Base-by-base conservation (phyloP, 1,140 invertebrate genomes). In the Bradysia coprophila region DNA sequence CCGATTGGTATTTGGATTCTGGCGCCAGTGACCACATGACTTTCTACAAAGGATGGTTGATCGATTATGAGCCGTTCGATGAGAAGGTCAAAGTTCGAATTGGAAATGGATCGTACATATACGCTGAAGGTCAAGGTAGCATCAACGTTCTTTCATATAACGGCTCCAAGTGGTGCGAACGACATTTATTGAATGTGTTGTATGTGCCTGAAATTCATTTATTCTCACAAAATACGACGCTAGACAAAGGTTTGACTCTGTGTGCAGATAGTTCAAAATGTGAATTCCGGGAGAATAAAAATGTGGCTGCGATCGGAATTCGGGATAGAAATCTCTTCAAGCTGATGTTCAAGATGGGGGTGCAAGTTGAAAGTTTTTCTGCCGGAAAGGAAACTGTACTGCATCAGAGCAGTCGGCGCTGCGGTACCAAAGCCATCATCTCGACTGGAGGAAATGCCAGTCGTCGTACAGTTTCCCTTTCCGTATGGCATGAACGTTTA, bases 401-500 rank as follows among this genome's bases (percentile, higher is more conserved):
- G n/a, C n/a, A n/a, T n/a, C n/a, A n/a, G n/a, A n/a, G n/a, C n/a
- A n/a, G n/a, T n/a, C n/a, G n/a, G n/a, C n/a, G n/a, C n/a, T n/a
- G n/a, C n/a, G n/a, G n/a, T n/a, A n/a, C n/a, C n/a, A n/a, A n/a
- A n/a, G n/a, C n/a, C n/a, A n/a, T n/a, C n/a, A n/a, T n/a, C n/a
- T n/a, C n/a, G n/a, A n/a, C n/a, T n/a, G n/a, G n/a, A n/a, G n/a
- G n/a, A n/a, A n/a, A n/a, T n/a, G n/a, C n/a, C n/a, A n/a, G n/a
- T n/a, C n/a, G n/a, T n/a, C n/a, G n/a, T n/a, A n/a, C n/a, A n/a
- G n/a, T n/a, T n/a, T n/a, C n/a, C n/a, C n/a, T n/a, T n/a, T n/a
- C n/a, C n/a, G n/a, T n/a, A n/a, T 64, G 62, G 57, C 57, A 63
- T 46, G 37, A 58, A 49, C 50, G 48, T 33, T 39, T 65, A 21